Evolutionary conservation across 64 coral and sea anemone species (phyloP).

Genomic region (Actinia tenebrosa): DNA sequence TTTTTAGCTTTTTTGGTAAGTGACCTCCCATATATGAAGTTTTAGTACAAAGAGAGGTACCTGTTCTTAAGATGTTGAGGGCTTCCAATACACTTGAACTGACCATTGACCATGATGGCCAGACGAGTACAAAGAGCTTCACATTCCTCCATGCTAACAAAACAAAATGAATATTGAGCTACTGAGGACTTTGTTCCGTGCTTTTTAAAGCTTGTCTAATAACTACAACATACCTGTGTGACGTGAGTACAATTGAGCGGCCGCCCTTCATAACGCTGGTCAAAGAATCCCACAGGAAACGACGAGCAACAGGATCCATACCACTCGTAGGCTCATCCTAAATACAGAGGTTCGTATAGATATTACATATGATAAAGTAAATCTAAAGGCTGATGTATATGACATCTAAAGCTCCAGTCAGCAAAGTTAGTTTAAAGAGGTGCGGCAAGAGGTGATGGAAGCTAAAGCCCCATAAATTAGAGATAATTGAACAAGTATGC

Average conservation of each 20-base stretch:
- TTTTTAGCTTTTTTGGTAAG: too few relatives aligned
- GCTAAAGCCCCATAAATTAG: too few relatives aligned
- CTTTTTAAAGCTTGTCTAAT: too few relatives aligned
- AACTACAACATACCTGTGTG: conserved; percentile 64
- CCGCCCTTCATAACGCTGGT: conserved; percentile 85
- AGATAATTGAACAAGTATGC: too few relatives aligned
- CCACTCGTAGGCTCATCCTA: conserved; percentile 94
- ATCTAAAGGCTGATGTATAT: not conserved
- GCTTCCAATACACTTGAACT: conserved; percentile 92
- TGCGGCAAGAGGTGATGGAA: too few relatives aligned
- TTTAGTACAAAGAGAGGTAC: conserved; percentile 2
- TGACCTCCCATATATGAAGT: too few relatives aligned
- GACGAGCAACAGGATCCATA: conserved; percentile 91
- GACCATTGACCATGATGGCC: conserved; percentile 98
- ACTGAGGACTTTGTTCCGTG: not conserved
- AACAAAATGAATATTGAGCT: not conserved
- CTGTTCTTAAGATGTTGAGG: conserved; percentile 97
- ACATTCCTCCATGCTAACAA: conserved; percentile 94
- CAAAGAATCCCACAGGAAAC: conserved; percentile 88
- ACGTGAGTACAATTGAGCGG: conserved; percentile 92
- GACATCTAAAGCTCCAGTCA: too few relatives aligned
- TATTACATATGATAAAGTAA: not conserved
- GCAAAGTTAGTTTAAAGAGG: too few relatives aligned
- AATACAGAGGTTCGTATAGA: too few relatives aligned
- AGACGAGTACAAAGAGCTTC: conserved; percentile 90